These are phyloP conservation scores for Falco berigora DNA, from an alignment of 2,797 vertebrate genomes.

Conservation along the genomic window DNA sequence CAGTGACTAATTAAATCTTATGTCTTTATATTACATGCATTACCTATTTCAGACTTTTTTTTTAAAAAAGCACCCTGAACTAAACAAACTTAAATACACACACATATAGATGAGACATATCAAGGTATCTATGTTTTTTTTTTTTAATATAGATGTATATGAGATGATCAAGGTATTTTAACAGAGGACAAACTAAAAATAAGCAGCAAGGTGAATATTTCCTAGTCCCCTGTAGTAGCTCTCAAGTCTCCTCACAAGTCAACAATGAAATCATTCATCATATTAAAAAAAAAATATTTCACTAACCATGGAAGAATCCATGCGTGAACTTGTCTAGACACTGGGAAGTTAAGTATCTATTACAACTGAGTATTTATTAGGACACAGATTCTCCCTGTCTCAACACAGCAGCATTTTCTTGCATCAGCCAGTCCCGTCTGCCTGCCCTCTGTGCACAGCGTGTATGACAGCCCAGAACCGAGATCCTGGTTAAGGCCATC, in stretches of 20 bases:
- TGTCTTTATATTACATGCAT: neutral
- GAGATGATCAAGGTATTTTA: neutral
- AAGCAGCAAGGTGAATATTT: neutral
- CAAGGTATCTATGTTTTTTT: neutral
- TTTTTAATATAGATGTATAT: too few relatives aligned
- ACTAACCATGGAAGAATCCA: neutral
- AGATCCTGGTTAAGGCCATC: too few relatives aligned
- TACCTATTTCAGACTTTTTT: neutral
- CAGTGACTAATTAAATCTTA: neutral
- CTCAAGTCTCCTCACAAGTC: neutral
- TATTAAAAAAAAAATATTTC: neutral
- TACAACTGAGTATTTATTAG: neutral
- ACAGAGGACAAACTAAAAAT: neutral
- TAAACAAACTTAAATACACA: neutral
- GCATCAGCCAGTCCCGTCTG: accelerated
- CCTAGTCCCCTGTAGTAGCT: neutral
- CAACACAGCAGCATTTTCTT: neutral
- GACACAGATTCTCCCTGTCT: neutral
- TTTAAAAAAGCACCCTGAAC: neutral
- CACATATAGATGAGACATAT: neutral
- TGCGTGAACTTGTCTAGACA: neutral
- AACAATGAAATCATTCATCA: neutral
- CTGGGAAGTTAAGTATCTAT: neutral
- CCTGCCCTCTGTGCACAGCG: neutral
- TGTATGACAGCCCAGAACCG: neutral